Evolutionary conservation across 2,113 vertebrate genomes (phyloP).

Genomic region (Enhydra lutris): DNA sequence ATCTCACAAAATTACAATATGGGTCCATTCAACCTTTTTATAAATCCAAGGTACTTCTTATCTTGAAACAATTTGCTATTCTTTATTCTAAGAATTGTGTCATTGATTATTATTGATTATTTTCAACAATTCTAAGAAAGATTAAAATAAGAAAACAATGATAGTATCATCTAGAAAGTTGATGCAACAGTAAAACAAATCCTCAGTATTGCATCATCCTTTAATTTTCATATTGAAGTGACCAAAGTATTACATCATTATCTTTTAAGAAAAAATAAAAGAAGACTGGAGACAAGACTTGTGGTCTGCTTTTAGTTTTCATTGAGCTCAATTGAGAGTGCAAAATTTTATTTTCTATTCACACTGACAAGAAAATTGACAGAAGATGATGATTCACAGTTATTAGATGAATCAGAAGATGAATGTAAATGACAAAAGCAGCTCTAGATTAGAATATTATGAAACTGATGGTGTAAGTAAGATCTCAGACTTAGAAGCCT

Average conservation of each 20-base stretch:
- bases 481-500: neutral
- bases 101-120: neutral
- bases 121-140: neutral
- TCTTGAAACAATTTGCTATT: neutral
- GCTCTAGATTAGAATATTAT: neutral
- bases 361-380: constrained; percentile 14
- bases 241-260: neutral
- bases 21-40: neutral
- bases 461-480: neutral
- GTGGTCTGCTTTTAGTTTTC: constrained; percentile 4
- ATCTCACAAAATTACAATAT: neutral
- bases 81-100: neutral
- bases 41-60: neutral
- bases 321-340: neutral
- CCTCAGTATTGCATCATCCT: neutral
- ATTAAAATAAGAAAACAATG: constrained; percentile 26
- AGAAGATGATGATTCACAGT: constrained; percentile 11
- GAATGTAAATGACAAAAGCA: constrained; percentile 29
- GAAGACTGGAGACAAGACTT: neutral
- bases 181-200: neutral
- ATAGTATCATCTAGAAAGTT: neutral
- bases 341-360: neutral
- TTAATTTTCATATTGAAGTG: neutral
- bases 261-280: neutral
- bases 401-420: constrained; percentile 49